Evolutionary conservation across 2,888 invertebrate species (phyloP), one percentile per base, ranked within the genome.

Genomic region (Drosophila putrida): DNA sequence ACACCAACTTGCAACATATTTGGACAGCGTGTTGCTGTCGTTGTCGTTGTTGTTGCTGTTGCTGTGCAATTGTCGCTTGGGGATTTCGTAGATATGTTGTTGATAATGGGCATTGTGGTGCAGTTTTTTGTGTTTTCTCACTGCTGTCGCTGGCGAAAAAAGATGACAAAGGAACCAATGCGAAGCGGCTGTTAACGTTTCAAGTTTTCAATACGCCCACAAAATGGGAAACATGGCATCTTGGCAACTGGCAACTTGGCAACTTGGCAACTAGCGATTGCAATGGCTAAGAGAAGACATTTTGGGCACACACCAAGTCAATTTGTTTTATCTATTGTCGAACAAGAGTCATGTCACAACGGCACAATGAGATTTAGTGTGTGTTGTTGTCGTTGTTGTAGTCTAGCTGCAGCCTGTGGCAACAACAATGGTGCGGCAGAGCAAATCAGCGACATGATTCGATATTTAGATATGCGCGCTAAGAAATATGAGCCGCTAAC

Each of bases 271-370:
- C 53, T 54, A 55, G 58, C 61, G 58, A 66, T 69, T 51, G 64
- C 64, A 61, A 62, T 70, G 77, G 65, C 78, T 78, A 86, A 55
- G 90, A 86, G 82, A 85, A 84, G 84, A 88, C 84, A 88, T 89
- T 89, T 90, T 89, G 82, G 88, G 88, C 88, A 90, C 89, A 90
- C 90, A 90, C 89, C 90, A 89, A 90, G 91, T 89, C 91, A 90
- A 91, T 90, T 90, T 90, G 91, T 91, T 90, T 90, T 90, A 90
- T 90, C 89, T 90, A 88, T 90, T 90, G 91, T 91, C 84, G 83
- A 88, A 89, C 90, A 88, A 89, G 89, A 88, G 82, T 84, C 89
- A 89, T 87, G 86, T 85, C 89, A 88, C 85, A 88, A 80, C 85
- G 87, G 82, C 87, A 83, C 84, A 88, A 86, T 87, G 85, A 86